phyloP scores from a whole-genome alignment of 2,797 vertebrate genomes.

The Enteromius viviparus region DNA sequence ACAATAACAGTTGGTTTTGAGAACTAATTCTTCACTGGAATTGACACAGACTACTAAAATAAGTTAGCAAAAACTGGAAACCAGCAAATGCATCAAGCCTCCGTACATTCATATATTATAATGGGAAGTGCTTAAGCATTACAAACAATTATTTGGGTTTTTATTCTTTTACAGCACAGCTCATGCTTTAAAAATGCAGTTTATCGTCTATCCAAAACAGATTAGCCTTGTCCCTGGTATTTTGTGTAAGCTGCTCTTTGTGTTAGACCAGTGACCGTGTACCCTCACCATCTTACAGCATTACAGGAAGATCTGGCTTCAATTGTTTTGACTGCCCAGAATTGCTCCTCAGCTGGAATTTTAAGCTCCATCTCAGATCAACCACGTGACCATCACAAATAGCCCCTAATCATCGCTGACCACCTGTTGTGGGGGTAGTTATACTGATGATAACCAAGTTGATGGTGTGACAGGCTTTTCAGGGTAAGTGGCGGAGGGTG shows the following conservation, averaged over 20 bases:
- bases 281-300: conserved; percentile 18
- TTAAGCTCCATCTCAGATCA: conserved; percentile 22
- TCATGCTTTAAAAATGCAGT: conserved; percentile 7
- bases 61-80: background rate
- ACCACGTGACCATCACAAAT: conserved; percentile 12
- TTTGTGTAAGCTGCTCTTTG: background rate
- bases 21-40: background rate
- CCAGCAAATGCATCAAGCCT: background rate
- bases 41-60: background rate
- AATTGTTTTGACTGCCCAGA: background rate
- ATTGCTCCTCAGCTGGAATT: conserved; percentile 16
- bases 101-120: background rate
- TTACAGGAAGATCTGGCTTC: background rate
- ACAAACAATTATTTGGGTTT: background rate
- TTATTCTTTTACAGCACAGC: conserved; percentile 28
- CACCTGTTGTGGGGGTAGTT: conserved; percentile 61
- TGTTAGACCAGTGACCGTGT: background rate
- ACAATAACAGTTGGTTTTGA: background rate
- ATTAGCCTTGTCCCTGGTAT: background rate
- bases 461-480: conserved; percentile 45
- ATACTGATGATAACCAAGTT: conserved; percentile 15
- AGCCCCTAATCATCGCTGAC: conserved; percentile 8
- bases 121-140: background rate
- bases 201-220: conserved; percentile 7
- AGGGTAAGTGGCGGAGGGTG: conserved; percentile 22